A percentile compares a stretch with the other conserved stretches of the same genome.
phyloP scores from a whole-genome alignment of 1,140 invertebrate genomes.

The Diorhabda sublineata region DNA sequence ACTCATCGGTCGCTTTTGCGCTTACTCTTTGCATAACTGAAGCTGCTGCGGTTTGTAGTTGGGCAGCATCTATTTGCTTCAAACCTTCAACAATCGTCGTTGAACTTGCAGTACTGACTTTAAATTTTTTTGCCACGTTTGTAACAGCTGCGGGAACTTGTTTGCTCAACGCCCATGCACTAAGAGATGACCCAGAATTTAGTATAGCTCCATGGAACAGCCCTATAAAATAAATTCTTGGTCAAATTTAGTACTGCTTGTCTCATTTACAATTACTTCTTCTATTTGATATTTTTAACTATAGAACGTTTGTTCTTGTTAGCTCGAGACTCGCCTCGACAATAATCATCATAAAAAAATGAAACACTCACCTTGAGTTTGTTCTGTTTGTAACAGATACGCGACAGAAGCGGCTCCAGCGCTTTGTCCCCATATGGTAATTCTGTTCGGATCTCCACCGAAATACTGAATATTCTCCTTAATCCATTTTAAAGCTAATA shows the following conservation, averaged over 20 bases:
- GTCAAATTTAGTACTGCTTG: background rate
- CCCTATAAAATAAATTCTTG: conserved; percentile 9
- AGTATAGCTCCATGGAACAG: conserved; percentile 23
- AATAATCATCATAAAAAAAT: no score
- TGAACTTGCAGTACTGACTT: conserved; percentile 6
- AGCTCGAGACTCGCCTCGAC: no score
- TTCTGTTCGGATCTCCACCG: conserved; percentile 64
- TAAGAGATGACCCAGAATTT: conserved; percentile 18
- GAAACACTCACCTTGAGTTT: conserved; percentile 48
- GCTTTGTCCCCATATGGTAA: conserved; percentile 66
- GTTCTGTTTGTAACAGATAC: conserved; percentile 63
- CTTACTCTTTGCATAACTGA: background rate
- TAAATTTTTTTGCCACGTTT: conserved; percentile 12
- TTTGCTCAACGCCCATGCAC: conserved; percentile 17
- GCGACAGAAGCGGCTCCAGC: conserved; percentile 61
- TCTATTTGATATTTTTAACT: background rate
- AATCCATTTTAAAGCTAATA: conserved; percentile 65
- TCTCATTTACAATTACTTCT: background rate
- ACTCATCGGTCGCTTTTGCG: no score
- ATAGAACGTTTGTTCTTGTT: no score
- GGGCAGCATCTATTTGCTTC: conserved; percentile 4
- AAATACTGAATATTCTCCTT: conserved; percentile 64
- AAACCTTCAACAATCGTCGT: conserved; percentile 16
- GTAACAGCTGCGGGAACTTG: background rate
- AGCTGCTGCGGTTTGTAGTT: conserved; percentile 11